A percentile compares a stretch with the other conserved stretches of the same genome.
These are phyloP conservation scores for Aspidiotus destructor DNA, from an alignment of 2,888 invertebrate species.

Conservation along the genomic window DNA sequence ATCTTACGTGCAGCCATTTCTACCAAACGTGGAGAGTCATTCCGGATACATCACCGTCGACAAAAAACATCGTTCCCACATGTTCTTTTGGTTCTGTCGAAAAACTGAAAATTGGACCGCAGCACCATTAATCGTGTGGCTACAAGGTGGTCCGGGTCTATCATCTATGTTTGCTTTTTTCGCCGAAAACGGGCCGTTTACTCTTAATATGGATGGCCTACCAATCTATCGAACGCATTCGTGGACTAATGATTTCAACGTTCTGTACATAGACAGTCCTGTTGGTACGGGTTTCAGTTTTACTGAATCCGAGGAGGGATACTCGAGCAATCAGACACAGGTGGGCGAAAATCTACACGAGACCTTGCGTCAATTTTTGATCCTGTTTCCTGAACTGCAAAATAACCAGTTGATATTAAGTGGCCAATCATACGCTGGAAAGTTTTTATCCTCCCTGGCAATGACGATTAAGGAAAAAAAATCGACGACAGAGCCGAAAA, in stretches of 20 bases:
- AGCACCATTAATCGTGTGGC: constrained; percentile 1
- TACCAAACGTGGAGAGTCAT: background rate
- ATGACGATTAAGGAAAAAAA: constrained; percentile 49
- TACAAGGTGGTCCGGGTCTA: background rate
- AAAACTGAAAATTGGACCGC: background rate
- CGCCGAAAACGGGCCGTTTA: background rate
- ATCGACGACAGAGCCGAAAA: constrained; percentile 39
- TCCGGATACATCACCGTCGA: background rate
- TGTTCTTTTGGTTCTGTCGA: background rate
- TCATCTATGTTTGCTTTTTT: background rate
- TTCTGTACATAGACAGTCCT: background rate
- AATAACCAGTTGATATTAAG: constrained; percentile 50
- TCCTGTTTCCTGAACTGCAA: constrained; percentile 49
- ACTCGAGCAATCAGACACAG: constrained; percentile 48
- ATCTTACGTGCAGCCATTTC: background rate
- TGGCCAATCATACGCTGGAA: constrained; percentile 56
- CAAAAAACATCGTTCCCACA: background rate
- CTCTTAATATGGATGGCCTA: background rate
- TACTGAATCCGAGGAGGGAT: background rate
- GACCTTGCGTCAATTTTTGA: constrained; percentile 50
- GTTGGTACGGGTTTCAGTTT: background rate
- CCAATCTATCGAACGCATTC: background rate
- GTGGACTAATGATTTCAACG: background rate
- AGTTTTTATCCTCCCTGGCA: constrained; percentile 47
- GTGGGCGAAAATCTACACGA: constrained; percentile 49